Evolutionary conservation across 92 coral and sea anemone genomes (phyloP), one percentile per base, ranked within the genome.

Genomic region (Galaxea fascicularis): DNA sequence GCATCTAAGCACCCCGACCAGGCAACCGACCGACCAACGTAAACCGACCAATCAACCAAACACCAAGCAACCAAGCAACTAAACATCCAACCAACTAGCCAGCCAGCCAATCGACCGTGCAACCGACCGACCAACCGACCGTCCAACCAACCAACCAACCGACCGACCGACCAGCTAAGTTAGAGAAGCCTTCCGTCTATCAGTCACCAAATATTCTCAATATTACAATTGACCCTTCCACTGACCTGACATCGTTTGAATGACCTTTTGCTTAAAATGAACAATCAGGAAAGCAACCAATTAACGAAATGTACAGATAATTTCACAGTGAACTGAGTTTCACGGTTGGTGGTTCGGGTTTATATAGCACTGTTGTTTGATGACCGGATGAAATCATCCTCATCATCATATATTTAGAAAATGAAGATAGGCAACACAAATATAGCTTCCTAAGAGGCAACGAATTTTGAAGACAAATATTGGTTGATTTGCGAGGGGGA

Each of bases 201-300:
- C 41, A 35, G 41, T 35, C 6, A n/a, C n/a, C n/a, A n/a, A 35
- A 35, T 2, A 35, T 35, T 35, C 0, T 58, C 57, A 70, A 70
- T 10, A 20, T 10, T 4, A 4, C 3, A 21, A 47, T 70, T 31
- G 11, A 31, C 2, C 16, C 18, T 13, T 28, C 15, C 47, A 41
- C 20, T 79, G 41, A 79, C 83, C 83, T 79, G 63, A 26, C 63
- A 65, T 79, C 1, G 16, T 78, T 47, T 49, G 41, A 17, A 57
- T 4, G 10, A 13, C 17, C 29, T 25, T 10, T 27, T 12, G 28
- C 9, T 14, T 35, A 35, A 6, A 35, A 35, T 35, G 41, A 35
- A 35, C 41, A 35, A 35, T n/a, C 41, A 35, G 41, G 6, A 35
- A 2, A n/a, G n/a, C n/a, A n/a, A 35, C 41, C 41, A 35, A 35